phyloP scores from a whole-genome alignment of 2,888 invertebrate genomes.

The Aricia artaxerxes region DNA sequence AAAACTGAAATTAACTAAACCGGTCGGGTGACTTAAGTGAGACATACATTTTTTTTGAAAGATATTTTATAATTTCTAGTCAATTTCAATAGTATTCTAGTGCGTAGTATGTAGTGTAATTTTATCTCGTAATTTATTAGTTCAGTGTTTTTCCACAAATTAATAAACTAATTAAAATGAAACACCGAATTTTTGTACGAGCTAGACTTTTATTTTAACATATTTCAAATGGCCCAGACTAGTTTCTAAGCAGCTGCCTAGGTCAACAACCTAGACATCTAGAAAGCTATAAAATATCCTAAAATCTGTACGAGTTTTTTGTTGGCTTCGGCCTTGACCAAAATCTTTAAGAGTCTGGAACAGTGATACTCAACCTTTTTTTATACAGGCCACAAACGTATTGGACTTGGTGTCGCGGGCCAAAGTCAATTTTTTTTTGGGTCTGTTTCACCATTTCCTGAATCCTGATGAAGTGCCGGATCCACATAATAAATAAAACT shows the following conservation, averaged over 20 bases:
- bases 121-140: background rate
- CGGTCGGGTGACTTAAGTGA: no score
- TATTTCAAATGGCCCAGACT: background rate
- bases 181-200: background rate
- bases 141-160: background rate
- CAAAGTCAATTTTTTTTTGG: no score
- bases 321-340: background rate
- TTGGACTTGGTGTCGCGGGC: no score
- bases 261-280: constrained; percentile 21
- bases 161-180: background rate
- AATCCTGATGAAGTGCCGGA: no score
- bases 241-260: constrained; percentile 10
- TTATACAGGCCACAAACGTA: no score
- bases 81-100: no score
- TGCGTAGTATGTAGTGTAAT: background rate
- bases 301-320: background rate
- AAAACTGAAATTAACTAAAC: background rate
- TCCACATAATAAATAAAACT: no score
- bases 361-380: background rate
- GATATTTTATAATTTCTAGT: no score
- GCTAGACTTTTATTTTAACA: background rate
- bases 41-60: no score
- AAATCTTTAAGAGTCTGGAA: background rate
- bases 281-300: constrained; percentile 28
- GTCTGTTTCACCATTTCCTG: no score